These are phyloP conservation scores for Callorhinus ursinus DNA, from an alignment of 2,113 vertebrate genomes.

Conservation along the genomic window DNA sequence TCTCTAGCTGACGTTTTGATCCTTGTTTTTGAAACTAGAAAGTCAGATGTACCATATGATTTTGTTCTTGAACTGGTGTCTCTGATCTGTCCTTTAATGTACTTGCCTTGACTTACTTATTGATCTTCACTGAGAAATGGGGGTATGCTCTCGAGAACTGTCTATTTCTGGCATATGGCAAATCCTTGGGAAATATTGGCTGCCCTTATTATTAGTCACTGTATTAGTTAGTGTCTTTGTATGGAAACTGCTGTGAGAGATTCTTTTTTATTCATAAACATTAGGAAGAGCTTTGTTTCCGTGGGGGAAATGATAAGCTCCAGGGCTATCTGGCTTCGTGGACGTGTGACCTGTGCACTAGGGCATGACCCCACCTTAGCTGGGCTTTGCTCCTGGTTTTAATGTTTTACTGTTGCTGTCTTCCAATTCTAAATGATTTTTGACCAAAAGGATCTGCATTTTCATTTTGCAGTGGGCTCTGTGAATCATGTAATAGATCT, in stretches of 20 bases:
- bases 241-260: background rate
- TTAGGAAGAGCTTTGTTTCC: background rate
- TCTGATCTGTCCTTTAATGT: background rate
- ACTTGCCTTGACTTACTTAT: background rate
- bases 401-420: background rate
- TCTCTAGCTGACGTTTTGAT: background rate
- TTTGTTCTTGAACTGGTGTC: background rate
- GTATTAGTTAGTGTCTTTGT: background rate
- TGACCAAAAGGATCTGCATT: background rate
- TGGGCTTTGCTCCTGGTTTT: background rate
- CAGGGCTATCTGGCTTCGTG: too few relatives aligned
- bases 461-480: background rate
- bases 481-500: background rate
- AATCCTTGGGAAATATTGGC: background rate
- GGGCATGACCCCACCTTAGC: background rate
- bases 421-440: background rate
- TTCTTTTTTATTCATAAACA: background rate
- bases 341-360: background rate
- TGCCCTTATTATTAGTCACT: background rate
- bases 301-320: background rate
- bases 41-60: background rate
- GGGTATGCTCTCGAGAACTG: background rate
- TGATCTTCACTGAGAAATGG: background rate
- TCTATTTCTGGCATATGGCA: background rate
- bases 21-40: background rate